Evolutionary conservation across 2,888 invertebrate species (phyloP), one percentile per base, ranked within the genome.

Genomic region (Lycia hirtaria): DNA sequence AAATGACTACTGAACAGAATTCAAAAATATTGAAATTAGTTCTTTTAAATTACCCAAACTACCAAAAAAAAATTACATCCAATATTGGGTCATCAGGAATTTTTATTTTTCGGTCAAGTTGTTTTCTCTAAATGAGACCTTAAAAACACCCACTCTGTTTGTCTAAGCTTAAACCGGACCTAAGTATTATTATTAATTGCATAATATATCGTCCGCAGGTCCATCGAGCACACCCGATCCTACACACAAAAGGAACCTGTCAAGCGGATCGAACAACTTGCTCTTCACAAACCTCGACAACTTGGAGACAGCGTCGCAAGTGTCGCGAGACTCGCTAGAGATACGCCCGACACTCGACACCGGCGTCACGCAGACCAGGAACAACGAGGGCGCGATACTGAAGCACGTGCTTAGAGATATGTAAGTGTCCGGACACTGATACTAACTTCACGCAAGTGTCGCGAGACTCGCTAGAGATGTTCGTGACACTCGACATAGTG

Each of bases 371-470:
- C 92, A 92, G 51, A 87, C 85, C 0, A 80, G 92, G 15, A 90
- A 91, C 60, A 91, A 85, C 0, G 92, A 92, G 54, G 87, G 92
- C 4, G 88, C 92, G 17, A 92, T 92, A 38, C 60, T 92, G 56
- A 92, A 92, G 64, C 88, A 92, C 52, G 92, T 92, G 0, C 60
- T 92, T 3, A 91, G 87, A 56, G 92, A 92, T 61, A 87, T 89
- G 82, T 88, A 79, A 85, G 41, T 48, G 54, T 28, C 12, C 12
- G 12, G 24, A 53, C 28, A 35, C 19, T 19, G 20, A 5, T n/a
- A n/a, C n/a, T n/a, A n/a, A n/a, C n/a, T n/a, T n/a, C n/a, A n/a
- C n/a, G n/a, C n/a, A n/a, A n/a, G n/a, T n/a, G n/a, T 2, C 9
- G 22, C 7, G 1, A 6, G 19, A 26, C 19, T 14, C 9, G 6